Percentiles rank a stretch among this genome's conserved stretches.
Conservation (phyloP, 2,113 vertebrate species). For the Polyodon spathula region DNA sequence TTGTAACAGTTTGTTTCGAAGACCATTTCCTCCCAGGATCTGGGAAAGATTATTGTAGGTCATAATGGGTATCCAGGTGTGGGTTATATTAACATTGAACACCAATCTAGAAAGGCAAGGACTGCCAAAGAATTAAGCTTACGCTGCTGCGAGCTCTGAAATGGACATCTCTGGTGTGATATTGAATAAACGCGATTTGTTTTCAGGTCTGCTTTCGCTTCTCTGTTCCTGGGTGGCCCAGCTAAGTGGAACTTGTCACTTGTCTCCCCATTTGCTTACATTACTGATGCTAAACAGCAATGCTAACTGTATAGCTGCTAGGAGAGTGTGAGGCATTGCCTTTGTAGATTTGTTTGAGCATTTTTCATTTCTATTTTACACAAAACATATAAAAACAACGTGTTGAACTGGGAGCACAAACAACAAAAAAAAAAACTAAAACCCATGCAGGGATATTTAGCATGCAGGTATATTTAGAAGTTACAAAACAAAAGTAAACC, state of each 20-base stretch:
- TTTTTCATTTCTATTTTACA: not conserved
- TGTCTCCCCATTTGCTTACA: slow-evolving; percentile 15
- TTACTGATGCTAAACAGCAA: slow-evolving; percentile 3
- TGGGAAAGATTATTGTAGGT: slow-evolving; percentile 8
- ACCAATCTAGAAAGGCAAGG: slow-evolving; percentile 9
- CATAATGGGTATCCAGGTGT: slow-evolving; percentile 16
- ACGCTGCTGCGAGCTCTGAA: slow-evolving; percentile 6
- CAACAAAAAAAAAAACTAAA: not conserved
- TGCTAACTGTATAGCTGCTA: slow-evolving; percentile 6
- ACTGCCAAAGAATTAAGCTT: slow-evolving; percentile 6
- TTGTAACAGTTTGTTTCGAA: slow-evolving; percentile 16
- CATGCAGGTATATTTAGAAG: no score
- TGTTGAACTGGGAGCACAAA: no score
- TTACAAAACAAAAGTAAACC: no score
- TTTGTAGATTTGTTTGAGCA: no score
- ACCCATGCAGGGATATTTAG: not conserved
- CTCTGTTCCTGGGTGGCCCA: slow-evolving; percentile 3
- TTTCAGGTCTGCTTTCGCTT: slow-evolving; percentile 13
- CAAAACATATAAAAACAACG: not conserved
- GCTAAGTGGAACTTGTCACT: slow-evolving; percentile 12
- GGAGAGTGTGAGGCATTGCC: not conserved
- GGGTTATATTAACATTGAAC: slow-evolving; percentile 9
- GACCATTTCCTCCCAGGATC: slow-evolving; percentile 8
- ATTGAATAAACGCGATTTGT: slow-evolving; percentile 10
- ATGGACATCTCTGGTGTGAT: not conserved